Evolutionary conservation across 2,113 vertebrate species (phyloP), one percentile per base, ranked within the genome.

Genomic region (Pygoscelis adeliae): DNA sequence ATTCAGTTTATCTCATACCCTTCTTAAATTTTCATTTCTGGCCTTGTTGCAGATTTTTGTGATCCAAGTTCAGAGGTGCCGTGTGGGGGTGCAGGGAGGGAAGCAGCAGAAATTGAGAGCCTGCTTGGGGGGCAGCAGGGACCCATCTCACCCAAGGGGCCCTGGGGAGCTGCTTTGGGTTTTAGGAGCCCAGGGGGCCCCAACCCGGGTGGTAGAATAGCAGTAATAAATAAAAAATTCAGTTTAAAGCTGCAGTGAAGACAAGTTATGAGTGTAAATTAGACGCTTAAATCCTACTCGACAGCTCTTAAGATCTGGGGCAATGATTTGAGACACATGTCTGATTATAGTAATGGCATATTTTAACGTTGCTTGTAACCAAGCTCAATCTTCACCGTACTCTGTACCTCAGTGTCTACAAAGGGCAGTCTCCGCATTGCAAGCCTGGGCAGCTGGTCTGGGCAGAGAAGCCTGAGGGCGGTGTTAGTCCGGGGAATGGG

Each of bases 71-170:
- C 42, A 49, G 49, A 61, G 42, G 4, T 36, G 10, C 13, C 22
- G 2, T 20, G 38, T 1, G 0, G 47, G 15, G 11, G 5, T 34
- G 15, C 26, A 47, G 36, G 30, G 30, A 71, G 18, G 25, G 34
- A 63, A 47, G 29, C 2, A 1, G 22, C 56, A 83, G 59, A 90
- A 91, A 62, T 21, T 38, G 59, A 49, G 26, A 87, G 15, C 7
- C 7, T 0, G 0, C 17, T 10, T 52, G 30, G 26, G 32, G 32
- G 5, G 6, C 9, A n/a, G 8, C 34, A 74, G 34, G 61, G 23
- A 66, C n/a, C 13, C 19, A 30, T 69, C 78, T 82, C 61, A 85
- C 34, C 11, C 23, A 49, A 69, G 19, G 11, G 26, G 5, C 4
- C 5, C 10, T 25, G 16, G 16, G 23, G 26, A 87, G 22, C 26